phyloP scores from a whole-genome alignment of 2,888 invertebrate genomes.

The Prosapia bicincta region DNA sequence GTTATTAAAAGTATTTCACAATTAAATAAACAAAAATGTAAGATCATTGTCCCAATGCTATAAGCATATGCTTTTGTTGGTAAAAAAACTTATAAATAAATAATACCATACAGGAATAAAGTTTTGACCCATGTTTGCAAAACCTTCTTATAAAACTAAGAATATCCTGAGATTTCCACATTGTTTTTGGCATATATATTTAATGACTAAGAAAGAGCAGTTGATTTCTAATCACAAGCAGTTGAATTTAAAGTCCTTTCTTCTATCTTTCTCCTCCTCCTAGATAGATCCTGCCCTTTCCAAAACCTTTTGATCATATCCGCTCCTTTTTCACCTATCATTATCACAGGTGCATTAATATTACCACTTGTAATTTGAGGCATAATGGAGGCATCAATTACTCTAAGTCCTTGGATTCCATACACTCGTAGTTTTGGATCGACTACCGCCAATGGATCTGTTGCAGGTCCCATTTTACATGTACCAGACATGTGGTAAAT shows the following conservation, averaged over 20 bases:
- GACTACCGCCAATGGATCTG: slow-evolving; percentile 76
- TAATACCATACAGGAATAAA: not conserved
- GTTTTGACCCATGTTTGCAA: not conserved
- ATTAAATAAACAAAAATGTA: too few species aligned
- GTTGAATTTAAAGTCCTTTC: not conserved
- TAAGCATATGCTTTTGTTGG: too few species aligned
- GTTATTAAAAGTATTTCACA: too few species aligned
- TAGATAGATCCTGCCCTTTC: slow-evolving; percentile 44
- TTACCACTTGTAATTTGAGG: slow-evolving; percentile 83
- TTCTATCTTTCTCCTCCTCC: not conserved
- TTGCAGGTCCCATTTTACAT: slow-evolving; percentile 77
- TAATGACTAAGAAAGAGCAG: not conserved
- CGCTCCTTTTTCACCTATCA: slow-evolving; percentile 84
- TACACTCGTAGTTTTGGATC: slow-evolving; percentile 73
- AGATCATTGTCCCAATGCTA: too few species aligned
- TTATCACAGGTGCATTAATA: slow-evolving; percentile 81
- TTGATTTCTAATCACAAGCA: not conserved
- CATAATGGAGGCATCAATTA: slow-evolving; percentile 87
- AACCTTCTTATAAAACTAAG: not conserved
- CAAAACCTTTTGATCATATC: slow-evolving; percentile 75
- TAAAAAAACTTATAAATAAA: not conserved
- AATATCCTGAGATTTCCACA: not conserved
- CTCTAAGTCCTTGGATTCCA: slow-evolving; percentile 72
- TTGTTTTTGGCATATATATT: not conserved
- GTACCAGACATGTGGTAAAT: slow-evolving; percentile 85